Evolutionary conservation across 30 jellyfish, hydroid and myxozoan genomes (phyloP).

Genomic region (Nemopilema nomurai): DNA sequence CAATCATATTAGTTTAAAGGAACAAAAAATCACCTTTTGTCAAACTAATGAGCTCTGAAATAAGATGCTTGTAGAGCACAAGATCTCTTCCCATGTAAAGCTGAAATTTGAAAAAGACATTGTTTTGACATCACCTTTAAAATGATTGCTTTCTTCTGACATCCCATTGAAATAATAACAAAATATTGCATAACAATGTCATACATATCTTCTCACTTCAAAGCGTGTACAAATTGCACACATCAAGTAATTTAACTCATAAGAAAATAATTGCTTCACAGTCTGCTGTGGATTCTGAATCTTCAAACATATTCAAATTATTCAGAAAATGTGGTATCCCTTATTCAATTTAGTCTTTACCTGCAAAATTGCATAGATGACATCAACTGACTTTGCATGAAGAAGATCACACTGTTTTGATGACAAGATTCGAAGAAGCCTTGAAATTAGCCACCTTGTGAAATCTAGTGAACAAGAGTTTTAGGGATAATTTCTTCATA

Average conservation of each 20-base stretch:
- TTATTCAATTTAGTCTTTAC: constrained; percentile 20
- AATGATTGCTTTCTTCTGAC: not conserved
- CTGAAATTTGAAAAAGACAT: constrained; percentile 8
- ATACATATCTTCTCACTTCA: no score
- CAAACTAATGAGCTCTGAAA: constrained; percentile 50
- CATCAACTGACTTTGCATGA: constrained; percentile 70
- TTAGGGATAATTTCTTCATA: not conserved
- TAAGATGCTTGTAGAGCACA: constrained; percentile 29
- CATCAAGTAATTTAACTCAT: no score
- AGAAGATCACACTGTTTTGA: constrained; percentile 56
- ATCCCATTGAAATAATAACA: not conserved
- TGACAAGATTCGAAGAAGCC: constrained; percentile 62
- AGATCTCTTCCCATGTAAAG: constrained; percentile 56
- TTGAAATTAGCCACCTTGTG: constrained; percentile 79
- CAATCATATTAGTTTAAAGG: no score
- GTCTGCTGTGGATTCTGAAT: no score
- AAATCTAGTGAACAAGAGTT: constrained; percentile 31
- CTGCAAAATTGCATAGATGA: constrained; percentile 59
- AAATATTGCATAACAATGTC: not conserved
- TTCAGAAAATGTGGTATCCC: no score
- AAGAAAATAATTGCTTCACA: no score
- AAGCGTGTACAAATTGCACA: no score
- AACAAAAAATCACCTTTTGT: constrained; percentile 64
- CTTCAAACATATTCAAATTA: no score
- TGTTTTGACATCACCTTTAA: not conserved